A percentile compares a stretch with the other conserved stretches of the same genome.
These are phyloP conservation scores for Nannoperca australis DNA, from an alignment of 2,797 vertebrate species.

Conservation along the genomic window DNA sequence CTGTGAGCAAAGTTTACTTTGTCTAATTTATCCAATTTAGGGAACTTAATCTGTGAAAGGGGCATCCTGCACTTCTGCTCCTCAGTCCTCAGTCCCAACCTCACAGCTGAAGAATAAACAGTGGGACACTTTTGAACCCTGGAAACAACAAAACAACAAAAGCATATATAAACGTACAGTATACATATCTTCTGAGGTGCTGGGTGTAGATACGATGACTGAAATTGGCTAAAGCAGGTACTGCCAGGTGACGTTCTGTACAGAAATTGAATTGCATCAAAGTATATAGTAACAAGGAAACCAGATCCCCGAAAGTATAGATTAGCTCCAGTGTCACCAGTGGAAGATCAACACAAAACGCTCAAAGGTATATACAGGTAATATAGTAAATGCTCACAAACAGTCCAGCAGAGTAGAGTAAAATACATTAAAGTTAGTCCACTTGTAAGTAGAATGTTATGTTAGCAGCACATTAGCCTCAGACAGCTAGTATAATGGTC, in stretches of 20 bases:
- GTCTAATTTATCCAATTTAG: conserved; percentile 74
- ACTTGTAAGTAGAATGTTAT: neutral
- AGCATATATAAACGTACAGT: neutral
- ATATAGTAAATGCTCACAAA: neutral
- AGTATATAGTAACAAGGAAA: neutral
- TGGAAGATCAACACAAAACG: too few species aligned
- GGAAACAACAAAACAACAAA: conserved; percentile 2
- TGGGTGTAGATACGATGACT: neutral
- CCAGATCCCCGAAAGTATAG: neutral
- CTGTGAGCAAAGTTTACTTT: conserved; percentile 70
- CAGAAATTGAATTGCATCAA: neutral
- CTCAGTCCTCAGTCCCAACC: conserved; percentile 1
- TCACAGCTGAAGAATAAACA: conserved; percentile 34
- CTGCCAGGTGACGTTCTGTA: neutral
- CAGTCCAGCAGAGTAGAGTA: neutral
- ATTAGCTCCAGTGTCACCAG: neutral
- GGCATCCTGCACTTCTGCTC: conserved; percentile 25
- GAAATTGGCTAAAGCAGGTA: neutral
- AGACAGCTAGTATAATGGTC: neutral
- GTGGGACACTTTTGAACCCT: neutral
- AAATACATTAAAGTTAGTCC: neutral
- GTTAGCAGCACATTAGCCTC: neutral
- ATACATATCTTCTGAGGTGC: neutral
- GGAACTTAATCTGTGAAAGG: conserved; percentile 66
- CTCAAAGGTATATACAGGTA: neutral